These are phyloP conservation scores for Otocyon megalotis DNA, from an alignment of 2,113 vertebrate species.

Conservation along the genomic window DNA sequence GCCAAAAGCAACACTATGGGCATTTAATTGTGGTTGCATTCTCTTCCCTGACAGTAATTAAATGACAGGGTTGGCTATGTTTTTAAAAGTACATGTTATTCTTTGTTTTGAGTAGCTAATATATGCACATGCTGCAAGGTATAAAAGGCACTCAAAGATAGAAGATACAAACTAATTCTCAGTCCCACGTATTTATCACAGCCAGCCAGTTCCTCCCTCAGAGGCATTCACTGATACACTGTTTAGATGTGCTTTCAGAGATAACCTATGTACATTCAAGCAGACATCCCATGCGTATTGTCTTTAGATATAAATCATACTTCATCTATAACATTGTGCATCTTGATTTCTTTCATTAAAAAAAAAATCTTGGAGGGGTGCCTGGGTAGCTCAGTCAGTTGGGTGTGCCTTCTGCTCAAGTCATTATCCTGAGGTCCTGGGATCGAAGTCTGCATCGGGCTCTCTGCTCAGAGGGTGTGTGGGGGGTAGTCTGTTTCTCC, in stretches of 20 bases:
- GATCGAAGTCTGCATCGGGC: neutral
- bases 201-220: neutral
- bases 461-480: neutral
- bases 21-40: neutral
- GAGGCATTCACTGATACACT: neutral
- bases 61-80: neutral
- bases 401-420: neutral
- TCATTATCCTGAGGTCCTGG: neutral
- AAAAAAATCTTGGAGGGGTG: neutral
- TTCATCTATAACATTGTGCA: neutral
- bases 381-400: neutral
- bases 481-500: neutral
- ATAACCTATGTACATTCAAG: neutral
- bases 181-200: neutral
- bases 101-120: neutral
- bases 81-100: conserved; percentile 8
- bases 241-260: neutral
- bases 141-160: neutral
- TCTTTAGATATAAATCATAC: neutral
- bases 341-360: neutral
- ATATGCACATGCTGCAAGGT: neutral
- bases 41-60: neutral
- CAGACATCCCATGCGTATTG: neutral
- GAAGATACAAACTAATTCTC: neutral
- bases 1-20: neutral